These are phyloP conservation scores for Labeo calbasu DNA, from an alignment of 2,797 vertebrate genomes.

Conservation along the genomic window DNA sequence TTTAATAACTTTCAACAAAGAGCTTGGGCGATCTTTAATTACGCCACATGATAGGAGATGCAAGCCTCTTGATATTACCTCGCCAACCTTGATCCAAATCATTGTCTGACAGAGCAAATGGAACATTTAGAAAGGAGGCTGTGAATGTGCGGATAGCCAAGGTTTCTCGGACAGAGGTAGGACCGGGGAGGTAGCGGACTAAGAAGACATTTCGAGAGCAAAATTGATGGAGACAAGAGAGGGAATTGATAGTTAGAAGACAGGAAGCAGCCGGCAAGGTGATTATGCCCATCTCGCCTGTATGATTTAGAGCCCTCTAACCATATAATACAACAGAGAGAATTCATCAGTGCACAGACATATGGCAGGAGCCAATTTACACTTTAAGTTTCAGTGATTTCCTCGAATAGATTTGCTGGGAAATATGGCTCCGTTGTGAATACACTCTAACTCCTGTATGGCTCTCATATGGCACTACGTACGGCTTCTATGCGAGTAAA, in stretches of 20 bases:
- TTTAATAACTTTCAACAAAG: constrained; percentile 75
- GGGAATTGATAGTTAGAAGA: constrained; percentile 76
- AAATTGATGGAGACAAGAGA: constrained; percentile 75
- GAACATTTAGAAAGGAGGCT: constrained; percentile 66
- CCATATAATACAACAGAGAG: constrained; percentile 67
- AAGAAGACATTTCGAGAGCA: constrained; percentile 57
- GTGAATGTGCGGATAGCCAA: constrained; percentile 28
- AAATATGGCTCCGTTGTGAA: constrained; percentile 60
- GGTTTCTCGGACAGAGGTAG: constrained; percentile 18
- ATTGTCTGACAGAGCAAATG: constrained; percentile 67
- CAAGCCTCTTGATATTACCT: constrained; percentile 67
- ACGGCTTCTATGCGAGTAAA: constrained; percentile 36
- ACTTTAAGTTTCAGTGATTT: constrained; percentile 69
- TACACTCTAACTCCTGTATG: constrained; percentile 51
- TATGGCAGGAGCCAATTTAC: constrained; percentile 67
- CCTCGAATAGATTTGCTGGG: constrained; percentile 55
- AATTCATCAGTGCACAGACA: constrained; percentile 73
- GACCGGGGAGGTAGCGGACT: constrained; percentile 37
- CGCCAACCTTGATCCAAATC: constrained; percentile 74
- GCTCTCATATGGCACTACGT: constrained; percentile 57
- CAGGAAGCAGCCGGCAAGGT: constrained; percentile 76
- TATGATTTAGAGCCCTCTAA: constrained; percentile 74
- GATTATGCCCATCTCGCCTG: constrained; percentile 73
- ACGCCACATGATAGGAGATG: constrained; percentile 68
- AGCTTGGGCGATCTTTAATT: constrained; percentile 75